phyloP scores from a whole-genome alignment of 2,888 invertebrate species.

The Habroteleia sp. region DNA sequence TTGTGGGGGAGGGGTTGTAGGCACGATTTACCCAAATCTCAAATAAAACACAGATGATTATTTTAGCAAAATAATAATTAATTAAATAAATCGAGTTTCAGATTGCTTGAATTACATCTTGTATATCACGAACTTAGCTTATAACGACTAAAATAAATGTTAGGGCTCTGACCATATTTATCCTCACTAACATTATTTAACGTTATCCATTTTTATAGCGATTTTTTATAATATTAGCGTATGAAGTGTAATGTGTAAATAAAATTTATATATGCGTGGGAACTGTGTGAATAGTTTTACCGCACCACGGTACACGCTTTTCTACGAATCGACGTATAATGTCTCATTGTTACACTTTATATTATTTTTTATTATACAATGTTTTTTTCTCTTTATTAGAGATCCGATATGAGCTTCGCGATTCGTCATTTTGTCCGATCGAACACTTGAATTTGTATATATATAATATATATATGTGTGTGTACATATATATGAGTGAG shows the following conservation, averaged over 20 bases:
- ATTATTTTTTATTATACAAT: background rate
- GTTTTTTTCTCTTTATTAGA: background rate
- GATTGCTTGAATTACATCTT: constrained; percentile 32
- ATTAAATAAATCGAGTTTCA: constrained; percentile 20
- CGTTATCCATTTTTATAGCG: constrained; percentile 46
- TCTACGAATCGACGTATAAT: constrained; percentile 15
- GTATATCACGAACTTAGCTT: constrained; percentile 38
- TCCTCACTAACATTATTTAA: constrained; percentile 48
- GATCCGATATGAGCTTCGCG: constrained; percentile 7
- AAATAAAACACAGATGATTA: constrained; percentile 32
- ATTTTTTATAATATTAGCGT: constrained; percentile 40
- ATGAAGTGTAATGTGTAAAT: constrained; percentile 47
- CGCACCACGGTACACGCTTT: constrained; percentile 20
- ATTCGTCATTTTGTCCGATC: constrained; percentile 18
- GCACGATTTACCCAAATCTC: no score
- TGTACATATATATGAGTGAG: background rate
- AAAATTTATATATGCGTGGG: constrained; percentile 35
- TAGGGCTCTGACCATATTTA: constrained; percentile 32
- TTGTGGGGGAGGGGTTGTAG: no score
- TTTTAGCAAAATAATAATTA: constrained; percentile 36
- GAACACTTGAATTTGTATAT: constrained; percentile 37
- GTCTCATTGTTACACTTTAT: constrained; percentile 9
- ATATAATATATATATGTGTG: constrained; percentile 14
- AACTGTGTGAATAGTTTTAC: constrained; percentile 23
- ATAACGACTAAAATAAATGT: constrained; percentile 14